These are phyloP conservation scores for Palythoa caribaeorum DNA, from an alignment of 92 coral and sea anemone genomes.

Conservation along the genomic window DNA sequence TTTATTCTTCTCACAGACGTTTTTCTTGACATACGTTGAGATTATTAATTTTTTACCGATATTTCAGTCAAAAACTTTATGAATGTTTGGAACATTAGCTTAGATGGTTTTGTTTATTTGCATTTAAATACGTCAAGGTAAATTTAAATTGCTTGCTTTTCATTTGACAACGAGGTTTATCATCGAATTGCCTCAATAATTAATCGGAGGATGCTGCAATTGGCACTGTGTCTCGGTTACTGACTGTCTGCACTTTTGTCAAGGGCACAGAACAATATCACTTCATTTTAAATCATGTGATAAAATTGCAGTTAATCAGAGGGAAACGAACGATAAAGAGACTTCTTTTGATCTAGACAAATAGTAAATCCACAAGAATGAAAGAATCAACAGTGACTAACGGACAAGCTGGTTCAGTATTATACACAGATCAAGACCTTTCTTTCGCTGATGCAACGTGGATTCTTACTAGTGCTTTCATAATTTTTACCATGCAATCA, in stretches of 20 bases:
- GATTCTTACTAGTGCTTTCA: constrained; percentile 81
- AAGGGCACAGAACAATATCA: not conserved
- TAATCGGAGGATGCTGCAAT: not conserved
- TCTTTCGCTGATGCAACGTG: constrained; percentile 69
- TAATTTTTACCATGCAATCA: constrained; percentile 79
- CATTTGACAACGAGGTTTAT: not conserved
- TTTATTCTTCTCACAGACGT: no score
- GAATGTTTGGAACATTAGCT: no score
- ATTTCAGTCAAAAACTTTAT: no score
- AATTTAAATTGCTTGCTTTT: not conserved
- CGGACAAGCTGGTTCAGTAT: constrained; percentile 22
- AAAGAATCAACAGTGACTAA: not conserved
- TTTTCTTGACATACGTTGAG: no score
- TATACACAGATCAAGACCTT: constrained; percentile 26
- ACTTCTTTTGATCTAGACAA: not conserved
- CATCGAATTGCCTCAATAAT: not conserved
- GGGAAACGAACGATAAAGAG: no score
- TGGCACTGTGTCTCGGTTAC: not conserved
- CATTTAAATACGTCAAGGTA: not conserved
- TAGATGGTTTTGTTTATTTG: no score
- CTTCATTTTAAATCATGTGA: not conserved
- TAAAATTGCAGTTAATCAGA: no score
- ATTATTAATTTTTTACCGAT: no score
- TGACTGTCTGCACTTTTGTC: not conserved
- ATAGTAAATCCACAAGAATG: not conserved